Evolutionary conservation across 2,113 vertebrate species (phyloP).

Genomic region (Gavia stellata): DNA sequence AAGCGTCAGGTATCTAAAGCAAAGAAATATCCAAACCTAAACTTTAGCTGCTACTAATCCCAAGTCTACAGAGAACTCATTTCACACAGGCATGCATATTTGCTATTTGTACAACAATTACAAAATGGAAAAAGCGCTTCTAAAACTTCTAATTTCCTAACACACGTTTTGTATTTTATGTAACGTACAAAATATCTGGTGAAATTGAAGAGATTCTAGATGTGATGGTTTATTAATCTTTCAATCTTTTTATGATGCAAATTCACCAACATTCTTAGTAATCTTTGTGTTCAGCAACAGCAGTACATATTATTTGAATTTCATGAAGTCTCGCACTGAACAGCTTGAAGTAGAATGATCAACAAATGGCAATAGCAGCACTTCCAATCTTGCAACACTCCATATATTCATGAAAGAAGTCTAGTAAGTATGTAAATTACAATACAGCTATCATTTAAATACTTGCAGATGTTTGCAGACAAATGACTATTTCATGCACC

Average conservation of each 20-base stretch:
- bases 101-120: not conserved
- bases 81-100: not conserved
- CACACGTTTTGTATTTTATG: not conserved
- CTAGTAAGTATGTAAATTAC: not conserved
- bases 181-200: not conserved
- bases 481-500: not conserved
- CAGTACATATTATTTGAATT: not conserved
- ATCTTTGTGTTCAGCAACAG: not conserved
- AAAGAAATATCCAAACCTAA: not conserved
- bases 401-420: not conserved
- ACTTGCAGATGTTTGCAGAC: not conserved
- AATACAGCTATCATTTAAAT: not conserved
- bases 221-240: not conserved
- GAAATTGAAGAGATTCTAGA: not conserved
- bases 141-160: not conserved
- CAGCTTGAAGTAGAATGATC: not conserved
- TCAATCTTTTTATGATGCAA: not conserved
- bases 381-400: not conserved
- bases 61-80: not conserved
- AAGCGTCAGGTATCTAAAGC: not conserved
- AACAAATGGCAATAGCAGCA: not conserved
- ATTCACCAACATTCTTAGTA: not conserved
- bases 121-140: not conserved
- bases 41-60: not conserved
- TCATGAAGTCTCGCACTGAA: not conserved